phyloP scores from a whole-genome alignment of 2,888 invertebrate species.

The Branchipolynoe longqiensis region DNA sequence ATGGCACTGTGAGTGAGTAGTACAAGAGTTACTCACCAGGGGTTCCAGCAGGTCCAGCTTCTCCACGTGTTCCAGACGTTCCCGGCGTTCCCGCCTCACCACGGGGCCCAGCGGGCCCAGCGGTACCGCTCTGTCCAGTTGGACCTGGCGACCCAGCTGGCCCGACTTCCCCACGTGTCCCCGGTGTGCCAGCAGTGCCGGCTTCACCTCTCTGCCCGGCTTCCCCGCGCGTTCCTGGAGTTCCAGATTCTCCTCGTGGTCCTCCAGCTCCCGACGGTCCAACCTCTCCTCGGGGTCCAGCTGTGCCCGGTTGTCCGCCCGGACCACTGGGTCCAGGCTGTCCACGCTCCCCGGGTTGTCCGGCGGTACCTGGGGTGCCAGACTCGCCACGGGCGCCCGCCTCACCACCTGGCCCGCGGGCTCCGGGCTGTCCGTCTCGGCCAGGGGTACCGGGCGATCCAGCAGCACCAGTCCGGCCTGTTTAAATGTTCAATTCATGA shows the following conservation, averaged over 20 bases:
- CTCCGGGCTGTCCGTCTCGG: slow-evolving; percentile 61
- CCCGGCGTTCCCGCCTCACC: slow-evolving; percentile 65
- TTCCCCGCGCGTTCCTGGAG: slow-evolving; percentile 62
- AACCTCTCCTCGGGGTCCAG: slow-evolving; percentile 59
- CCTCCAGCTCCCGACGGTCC: slow-evolving; percentile 61
- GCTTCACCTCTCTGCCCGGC: slow-evolving; percentile 62
- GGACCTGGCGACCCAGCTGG: slow-evolving; percentile 46
- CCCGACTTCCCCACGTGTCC: neutral
- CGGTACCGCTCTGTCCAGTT: slow-evolving; percentile 49
- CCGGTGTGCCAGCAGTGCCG: slow-evolving; percentile 29
- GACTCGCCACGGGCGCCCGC: slow-evolving; percentile 58
- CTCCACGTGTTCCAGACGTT: slow-evolving; percentile 63
- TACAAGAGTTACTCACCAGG: slow-evolving; percentile 20
- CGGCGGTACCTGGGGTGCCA: slow-evolving; percentile 61
- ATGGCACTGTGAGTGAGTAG: neutral
- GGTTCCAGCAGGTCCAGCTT: slow-evolving; percentile 59
- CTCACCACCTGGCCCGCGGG: slow-evolving; percentile 65
- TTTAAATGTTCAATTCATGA: no score
- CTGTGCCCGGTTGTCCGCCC: slow-evolving; percentile 50
- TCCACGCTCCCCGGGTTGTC: slow-evolving; percentile 59
- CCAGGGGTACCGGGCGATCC: slow-evolving; percentile 68
- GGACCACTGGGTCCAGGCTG: slow-evolving; percentile 60
- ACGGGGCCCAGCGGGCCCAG: slow-evolving; percentile 61
- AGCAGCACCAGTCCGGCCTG: slow-evolving; percentile 63
- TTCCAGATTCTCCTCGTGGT: slow-evolving; percentile 58